Conservation (phyloP, 2,888 invertebrate genomes). For the Ctena decussata region DNA sequence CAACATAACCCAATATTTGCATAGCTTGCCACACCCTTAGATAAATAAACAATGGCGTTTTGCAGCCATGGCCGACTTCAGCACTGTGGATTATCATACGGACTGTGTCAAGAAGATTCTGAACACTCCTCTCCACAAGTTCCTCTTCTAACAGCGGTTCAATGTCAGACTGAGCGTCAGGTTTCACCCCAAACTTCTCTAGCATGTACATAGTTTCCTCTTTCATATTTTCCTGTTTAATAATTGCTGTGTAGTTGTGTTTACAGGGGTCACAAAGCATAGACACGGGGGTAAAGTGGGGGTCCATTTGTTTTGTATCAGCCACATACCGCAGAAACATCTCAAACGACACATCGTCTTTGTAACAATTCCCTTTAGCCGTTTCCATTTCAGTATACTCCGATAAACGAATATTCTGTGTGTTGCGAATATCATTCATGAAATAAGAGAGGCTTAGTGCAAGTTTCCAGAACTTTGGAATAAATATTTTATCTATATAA, state of each 20-base stretch:
- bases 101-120: background rate
- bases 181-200: background rate
- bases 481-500: slow-evolving; percentile 55
- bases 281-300: slow-evolving; percentile 42
- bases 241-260: slow-evolving; percentile 21
- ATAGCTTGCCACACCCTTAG: slow-evolving; percentile 38
- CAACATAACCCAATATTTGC: slow-evolving; percentile 37
- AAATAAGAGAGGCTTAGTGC: background rate
- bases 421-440: background rate
- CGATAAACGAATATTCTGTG: background rate
- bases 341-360: slow-evolving; percentile 33
- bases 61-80: background rate
- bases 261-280: slow-evolving; percentile 45
- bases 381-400: background rate
- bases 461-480: slow-evolving; percentile 34
- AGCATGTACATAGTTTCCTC: slow-evolving; percentile 19
- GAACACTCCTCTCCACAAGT: background rate
- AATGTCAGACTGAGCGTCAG: background rate
- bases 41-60: background rate
- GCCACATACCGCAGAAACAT: slow-evolving; percentile 32
- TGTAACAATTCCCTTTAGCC: background rate
- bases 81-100: background rate
- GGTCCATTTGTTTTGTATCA: slow-evolving; percentile 10
- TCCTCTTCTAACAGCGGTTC: background rate
- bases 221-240: slow-evolving; percentile 47